Conservation (phyloP, 2,113 vertebrate genomes). For the Scomber scombrus region DNA sequence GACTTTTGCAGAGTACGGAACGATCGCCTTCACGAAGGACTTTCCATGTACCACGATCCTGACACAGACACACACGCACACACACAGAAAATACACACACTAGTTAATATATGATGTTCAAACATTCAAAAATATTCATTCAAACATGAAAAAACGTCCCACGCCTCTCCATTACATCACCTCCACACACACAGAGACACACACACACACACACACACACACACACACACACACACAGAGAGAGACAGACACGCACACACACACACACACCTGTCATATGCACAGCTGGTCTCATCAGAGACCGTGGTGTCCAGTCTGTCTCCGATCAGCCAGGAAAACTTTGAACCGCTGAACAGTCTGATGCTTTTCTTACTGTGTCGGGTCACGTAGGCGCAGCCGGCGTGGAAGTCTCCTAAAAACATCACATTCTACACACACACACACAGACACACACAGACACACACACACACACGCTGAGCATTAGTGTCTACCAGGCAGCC, state of each 20-base stretch:
- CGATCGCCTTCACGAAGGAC: constrained; percentile 59
- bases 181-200: not conserved
- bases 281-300: constrained; percentile 42
- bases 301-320: constrained; percentile 75
- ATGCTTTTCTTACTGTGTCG: constrained; percentile 45
- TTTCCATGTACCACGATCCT: constrained; percentile 75
- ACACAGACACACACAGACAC: constrained; percentile 20
- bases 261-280: constrained; percentile 74
- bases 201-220: not conserved
- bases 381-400: constrained; percentile 70
- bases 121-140: not conserved
- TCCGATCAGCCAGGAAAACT: constrained; percentile 73
- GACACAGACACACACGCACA: constrained; percentile 6
- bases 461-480: not conserved
- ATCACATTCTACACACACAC: constrained; percentile 67
- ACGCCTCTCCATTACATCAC: not conserved
- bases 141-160: not conserved
- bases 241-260: not conserved
- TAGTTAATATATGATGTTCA: not conserved
- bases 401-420: constrained; percentile 79
- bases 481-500: not conserved
- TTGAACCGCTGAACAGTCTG: constrained; percentile 45
- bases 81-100: not conserved
- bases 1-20: constrained; percentile 54
- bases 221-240: not conserved